Base-by-base conservation (phyloP, 2,888 invertebrate species). In the Gymnocheta viridis region DNA sequence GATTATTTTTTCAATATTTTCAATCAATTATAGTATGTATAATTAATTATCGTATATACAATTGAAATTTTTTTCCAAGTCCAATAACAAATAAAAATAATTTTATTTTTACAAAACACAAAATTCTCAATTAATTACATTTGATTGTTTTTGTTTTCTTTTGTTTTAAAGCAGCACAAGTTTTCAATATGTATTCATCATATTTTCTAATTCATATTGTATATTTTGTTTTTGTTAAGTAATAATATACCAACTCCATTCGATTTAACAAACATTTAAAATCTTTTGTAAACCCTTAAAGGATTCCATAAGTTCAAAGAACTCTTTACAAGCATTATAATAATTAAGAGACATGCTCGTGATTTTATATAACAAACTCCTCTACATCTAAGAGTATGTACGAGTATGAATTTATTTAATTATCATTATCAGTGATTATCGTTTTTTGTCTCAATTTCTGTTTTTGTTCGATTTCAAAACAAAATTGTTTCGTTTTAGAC, bases 111-210 rank as follows among this genome's bases (percentile, higher is more conserved):
- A 70, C 49, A 49, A 41, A 41, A 41, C 4, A 35, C 29, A 19
- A 69, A 38, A 12, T 38, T 47, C 12, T 54, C 17, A 38, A 56
- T 56, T 76, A 51, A 41, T 41, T 66, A 44, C 10, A 62, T 49
- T 35, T 62, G 17, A 58, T 73, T 17, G 49, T 14, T 58, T 41
- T 73, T 66, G 3, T 38, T 76, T 6, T 62, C 62, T 22, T 54
- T 62, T 58, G 58, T 72, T 58, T 70, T 29, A 17, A 49, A 85
- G 81, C 79, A 62, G 82, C 85, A 86, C 86, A 86, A 85, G 85
- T 86, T 86, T 82, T 82, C 78, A 82, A 82, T 73, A 66, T 29
- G 47, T 62, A 44, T 7, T 32, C 32, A 12, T 66, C 19, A 47
- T 17, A 62, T n/a, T 22, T 9, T 35, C 35, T 27, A 67, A 58